Evolutionary conservation across 2,797 vertebrate genomes (phyloP), one percentile per base, ranked within the genome.

Genomic region (Botia almorhae): DNA sequence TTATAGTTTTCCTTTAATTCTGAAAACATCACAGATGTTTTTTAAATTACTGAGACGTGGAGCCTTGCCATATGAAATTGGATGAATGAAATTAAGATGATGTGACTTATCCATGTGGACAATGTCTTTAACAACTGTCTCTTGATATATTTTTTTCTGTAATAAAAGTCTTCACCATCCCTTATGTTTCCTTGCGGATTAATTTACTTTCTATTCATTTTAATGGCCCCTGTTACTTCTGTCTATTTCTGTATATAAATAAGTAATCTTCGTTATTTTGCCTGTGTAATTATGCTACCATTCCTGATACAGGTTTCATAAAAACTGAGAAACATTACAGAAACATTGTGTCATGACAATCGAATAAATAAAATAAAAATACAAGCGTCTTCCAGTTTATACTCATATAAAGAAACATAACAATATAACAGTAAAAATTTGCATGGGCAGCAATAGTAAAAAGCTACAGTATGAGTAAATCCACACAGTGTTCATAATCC

Each of bases 281-380:
- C 39, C 29, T 63, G 11, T 26, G 14, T 69, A n/a, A 55, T 71
- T 65, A 75, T 26, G 36, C 7, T 10, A 71, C 56, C 12, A 69
- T 71, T 83, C 81, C 83, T 84, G 85, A 86, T 86, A 84, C 85
- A 86, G 81, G 81, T 70, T 76, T 82, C 51, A 48, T 69, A 60
- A 43, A 83, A 46, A 3, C 0, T 46, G 21, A 51, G 6, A 64
- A 73, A 63, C n/a, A 12, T 14, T 58, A 55, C 16, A 51, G 6
- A 64, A 76, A 63, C n/a, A 12, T 14, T 58, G 39, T 61, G 56
- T 33, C 68, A 64, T 56, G 13, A 70, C 19, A 50, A 75, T 50
- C 8, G 26, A 16, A 21, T 71, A 48, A 69, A 72, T 8, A 7
- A 67, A 7, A 21, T 14, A 21, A 63, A 76, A 77, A 78, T 46